These are phyloP conservation scores for Bungarus multicinctus DNA, from an alignment of 2,113 vertebrate species.

Conservation along the genomic window DNA sequence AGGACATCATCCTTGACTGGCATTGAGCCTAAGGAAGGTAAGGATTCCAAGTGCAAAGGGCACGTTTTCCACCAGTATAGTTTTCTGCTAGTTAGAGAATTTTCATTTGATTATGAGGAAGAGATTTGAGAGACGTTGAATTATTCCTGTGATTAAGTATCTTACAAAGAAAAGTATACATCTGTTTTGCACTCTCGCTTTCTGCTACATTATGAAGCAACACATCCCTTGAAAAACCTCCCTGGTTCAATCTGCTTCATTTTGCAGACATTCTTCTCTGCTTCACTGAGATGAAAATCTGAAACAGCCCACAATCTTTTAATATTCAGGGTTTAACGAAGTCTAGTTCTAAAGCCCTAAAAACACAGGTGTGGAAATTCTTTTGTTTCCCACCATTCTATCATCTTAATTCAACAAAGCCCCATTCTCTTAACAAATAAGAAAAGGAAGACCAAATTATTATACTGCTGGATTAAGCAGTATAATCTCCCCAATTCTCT, in stretches of 20 bases:
- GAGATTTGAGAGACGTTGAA: neutral
- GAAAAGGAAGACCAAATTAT: neutral
- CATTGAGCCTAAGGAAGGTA: neutral
- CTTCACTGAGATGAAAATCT: neutral
- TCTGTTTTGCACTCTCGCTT: neutral
- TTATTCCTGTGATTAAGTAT: neutral
- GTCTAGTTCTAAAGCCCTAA: neutral
- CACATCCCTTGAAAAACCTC: neutral
- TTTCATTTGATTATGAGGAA: neutral
- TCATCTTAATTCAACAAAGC: neutral
- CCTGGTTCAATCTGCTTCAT: neutral
- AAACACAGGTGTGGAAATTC: neutral
- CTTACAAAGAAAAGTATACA: neutral
- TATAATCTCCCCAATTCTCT: neutral
- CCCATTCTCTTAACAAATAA: neutral
- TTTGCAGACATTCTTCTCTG: neutral
- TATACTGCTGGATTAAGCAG: neutral
- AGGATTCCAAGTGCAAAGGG: neutral
- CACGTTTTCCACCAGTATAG: neutral
- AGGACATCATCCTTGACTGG: neutral
- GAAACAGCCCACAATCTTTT: neutral
- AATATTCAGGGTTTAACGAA: neutral
- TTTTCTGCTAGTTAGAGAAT: neutral
- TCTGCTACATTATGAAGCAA: neutral
- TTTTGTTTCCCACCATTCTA: neutral